These are phyloP conservation scores for Epirrita christyi DNA, from an alignment of 2,888 invertebrate species.

Conservation along the genomic window DNA sequence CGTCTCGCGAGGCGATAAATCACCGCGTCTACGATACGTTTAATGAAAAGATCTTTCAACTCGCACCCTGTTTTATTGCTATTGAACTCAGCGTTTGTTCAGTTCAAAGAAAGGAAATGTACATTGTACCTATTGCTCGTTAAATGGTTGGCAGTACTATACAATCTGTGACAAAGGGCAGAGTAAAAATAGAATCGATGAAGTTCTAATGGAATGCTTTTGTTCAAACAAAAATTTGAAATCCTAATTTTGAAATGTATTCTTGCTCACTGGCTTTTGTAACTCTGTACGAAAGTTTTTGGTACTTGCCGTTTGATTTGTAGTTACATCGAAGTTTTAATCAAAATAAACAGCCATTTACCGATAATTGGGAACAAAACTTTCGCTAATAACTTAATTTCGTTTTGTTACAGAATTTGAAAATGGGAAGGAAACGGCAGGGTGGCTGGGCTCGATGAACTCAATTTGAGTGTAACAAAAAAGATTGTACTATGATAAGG, in stretches of 20 bases:
- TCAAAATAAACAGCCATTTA: slow-evolving; percentile 41
- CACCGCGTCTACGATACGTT: slow-evolving; percentile 75
- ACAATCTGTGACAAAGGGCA: slow-evolving; percentile 21
- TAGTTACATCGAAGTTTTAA: slow-evolving; percentile 48
- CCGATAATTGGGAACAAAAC: slow-evolving; percentile 40
- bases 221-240: background rate
- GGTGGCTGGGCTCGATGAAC: slow-evolving; percentile 41
- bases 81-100: slow-evolving; percentile 54
- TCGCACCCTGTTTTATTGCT: slow-evolving; percentile 68
- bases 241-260: background rate
- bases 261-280: background rate
- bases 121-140: slow-evolving; percentile 39
- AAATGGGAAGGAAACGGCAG: slow-evolving; percentile 46
- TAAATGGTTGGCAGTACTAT: slow-evolving; percentile 39
- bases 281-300: background rate
- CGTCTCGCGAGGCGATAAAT: slow-evolving; percentile 80
- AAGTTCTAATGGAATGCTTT: background rate
- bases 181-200: slow-evolving; percentile 1
- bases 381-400: slow-evolving; percentile 27
- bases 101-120: slow-evolving; percentile 42
- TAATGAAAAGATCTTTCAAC: slow-evolving; percentile 77
- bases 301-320: slow-evolving; percentile 48
- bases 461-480: slow-evolving; percentile 51
- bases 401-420: slow-evolving; percentile 64
- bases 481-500: slow-evolving; percentile 47